Evolutionary conservation across 2,113 vertebrate genomes (phyloP).

Genomic region (Plotosus lineatus): DNA sequence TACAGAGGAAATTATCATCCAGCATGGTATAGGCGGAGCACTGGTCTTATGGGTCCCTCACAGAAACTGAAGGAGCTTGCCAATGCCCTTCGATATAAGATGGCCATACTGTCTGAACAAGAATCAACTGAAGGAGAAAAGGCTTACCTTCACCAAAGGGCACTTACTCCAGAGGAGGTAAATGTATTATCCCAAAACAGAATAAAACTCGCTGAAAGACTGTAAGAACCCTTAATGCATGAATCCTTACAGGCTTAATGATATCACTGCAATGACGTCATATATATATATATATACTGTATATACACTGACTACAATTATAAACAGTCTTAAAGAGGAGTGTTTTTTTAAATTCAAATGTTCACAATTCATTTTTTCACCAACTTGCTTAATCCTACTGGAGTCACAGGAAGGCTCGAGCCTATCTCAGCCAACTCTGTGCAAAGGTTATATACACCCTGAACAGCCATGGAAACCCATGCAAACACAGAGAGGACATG

Average conservation of each 20-base stretch:
- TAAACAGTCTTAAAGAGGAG: too few species aligned
- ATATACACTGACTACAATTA: too few species aligned
- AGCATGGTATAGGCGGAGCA: slow-evolving; percentile 76
- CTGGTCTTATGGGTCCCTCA: slow-evolving; percentile 28
- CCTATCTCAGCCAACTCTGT: too few species aligned
- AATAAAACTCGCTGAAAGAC: background rate
- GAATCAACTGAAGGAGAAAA: slow-evolving; percentile 63
- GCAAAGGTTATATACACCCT: too few species aligned
- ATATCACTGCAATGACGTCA: background rate
- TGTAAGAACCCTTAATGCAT: background rate
- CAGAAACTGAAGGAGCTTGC: slow-evolving; percentile 79
- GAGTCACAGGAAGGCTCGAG: too few species aligned
- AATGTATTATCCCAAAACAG: background rate
- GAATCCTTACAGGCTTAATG: background rate
- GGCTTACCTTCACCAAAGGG: slow-evolving; percentile 67
- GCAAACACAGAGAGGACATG: too few species aligned
- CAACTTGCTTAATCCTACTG: too few species aligned
- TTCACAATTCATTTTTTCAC: too few species aligned
- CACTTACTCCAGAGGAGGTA: slow-evolving; percentile 84
- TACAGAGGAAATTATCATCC: slow-evolving; percentile 75
- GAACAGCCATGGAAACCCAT: too few species aligned
- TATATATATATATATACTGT: too few species aligned
- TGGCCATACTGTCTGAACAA: slow-evolving; percentile 76
- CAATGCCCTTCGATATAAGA: slow-evolving; percentile 82
- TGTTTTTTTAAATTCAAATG: too few species aligned